phyloP scores from a whole-genome alignment of 1,140 invertebrate genomes.

The Macrobrachium nipponense region DNA sequence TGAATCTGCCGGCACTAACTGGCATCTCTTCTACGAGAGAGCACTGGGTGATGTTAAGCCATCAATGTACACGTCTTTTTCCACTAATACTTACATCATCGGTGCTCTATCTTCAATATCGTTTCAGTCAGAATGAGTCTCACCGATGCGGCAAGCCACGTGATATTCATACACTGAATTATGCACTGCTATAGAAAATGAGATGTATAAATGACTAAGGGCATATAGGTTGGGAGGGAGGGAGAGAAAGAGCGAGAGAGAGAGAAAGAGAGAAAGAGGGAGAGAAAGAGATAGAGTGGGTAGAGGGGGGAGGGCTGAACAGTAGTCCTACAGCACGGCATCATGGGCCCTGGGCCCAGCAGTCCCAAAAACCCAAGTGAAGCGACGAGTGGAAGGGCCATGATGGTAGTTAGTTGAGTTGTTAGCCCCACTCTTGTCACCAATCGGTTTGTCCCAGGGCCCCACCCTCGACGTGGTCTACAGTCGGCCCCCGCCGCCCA shows the following conservation, averaged over 20 bases:
- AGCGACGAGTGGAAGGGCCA: constrained; percentile 16
- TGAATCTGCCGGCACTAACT: no score
- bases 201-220: no score
- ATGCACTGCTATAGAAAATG: no score
- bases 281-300: constrained; percentile 7
- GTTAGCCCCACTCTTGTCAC: constrained; percentile 41
- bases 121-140: no score
- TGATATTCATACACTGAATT: no score
- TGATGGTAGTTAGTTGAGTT: constrained; percentile 49
- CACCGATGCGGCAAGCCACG: no score
- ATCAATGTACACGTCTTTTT: no score
- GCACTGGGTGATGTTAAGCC: no score
- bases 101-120: no score
- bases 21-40: no score
- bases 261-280: not conserved
- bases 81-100: no score
- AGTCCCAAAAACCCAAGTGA: constrained; percentile 31
- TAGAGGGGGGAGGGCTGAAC: constrained; percentile 11
- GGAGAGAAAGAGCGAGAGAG: constrained; percentile 12
- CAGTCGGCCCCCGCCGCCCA: not conserved
- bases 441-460: constrained; percentile 26
- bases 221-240: not conserved
- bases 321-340: constrained; percentile 41
- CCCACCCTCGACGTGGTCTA: not conserved
- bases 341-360: constrained; percentile 16